phyloP scores from a whole-genome alignment of 92 coral and sea anemone genomes.

The Isaurus tuberculatus region DNA sequence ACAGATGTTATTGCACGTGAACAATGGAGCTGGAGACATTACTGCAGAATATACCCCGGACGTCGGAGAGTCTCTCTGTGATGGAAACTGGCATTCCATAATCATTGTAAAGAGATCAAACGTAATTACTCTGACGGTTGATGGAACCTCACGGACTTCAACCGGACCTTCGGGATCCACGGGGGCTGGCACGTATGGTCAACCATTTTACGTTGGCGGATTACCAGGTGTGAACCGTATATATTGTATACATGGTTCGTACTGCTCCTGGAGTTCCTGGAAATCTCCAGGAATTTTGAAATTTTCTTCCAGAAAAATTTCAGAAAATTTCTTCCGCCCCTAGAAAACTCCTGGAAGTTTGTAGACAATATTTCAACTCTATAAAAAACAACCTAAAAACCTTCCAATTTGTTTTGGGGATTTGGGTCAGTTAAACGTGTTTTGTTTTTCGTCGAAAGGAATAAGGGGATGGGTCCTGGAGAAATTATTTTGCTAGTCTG shows the following conservation, averaged over 20 bases:
- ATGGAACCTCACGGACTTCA: neutral
- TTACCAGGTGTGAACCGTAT: neutral
- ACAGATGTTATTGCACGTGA: conserved; percentile 11
- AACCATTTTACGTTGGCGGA: conserved; percentile 7
- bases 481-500: no score
- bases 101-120: neutral
- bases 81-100: neutral
- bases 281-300: no score
- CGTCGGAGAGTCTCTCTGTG: neutral
- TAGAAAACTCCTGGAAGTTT: no score
- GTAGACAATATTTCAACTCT: no score
- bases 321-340: no score
- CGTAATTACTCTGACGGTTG: neutral
- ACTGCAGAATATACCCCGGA: neutral
- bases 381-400: no score
- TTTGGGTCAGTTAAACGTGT: no score
- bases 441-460: no score
- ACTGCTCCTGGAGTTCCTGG: no score
- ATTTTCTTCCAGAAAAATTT: no score
- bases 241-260: neutral
- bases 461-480: no score
- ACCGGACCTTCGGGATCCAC: neutral
- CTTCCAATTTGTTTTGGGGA: no score
- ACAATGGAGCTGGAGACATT: neutral
- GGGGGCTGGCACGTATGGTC: neutral